phyloP scores from a whole-genome alignment of 1,140 invertebrate species.

The Lordiphosa mommai region DNA sequence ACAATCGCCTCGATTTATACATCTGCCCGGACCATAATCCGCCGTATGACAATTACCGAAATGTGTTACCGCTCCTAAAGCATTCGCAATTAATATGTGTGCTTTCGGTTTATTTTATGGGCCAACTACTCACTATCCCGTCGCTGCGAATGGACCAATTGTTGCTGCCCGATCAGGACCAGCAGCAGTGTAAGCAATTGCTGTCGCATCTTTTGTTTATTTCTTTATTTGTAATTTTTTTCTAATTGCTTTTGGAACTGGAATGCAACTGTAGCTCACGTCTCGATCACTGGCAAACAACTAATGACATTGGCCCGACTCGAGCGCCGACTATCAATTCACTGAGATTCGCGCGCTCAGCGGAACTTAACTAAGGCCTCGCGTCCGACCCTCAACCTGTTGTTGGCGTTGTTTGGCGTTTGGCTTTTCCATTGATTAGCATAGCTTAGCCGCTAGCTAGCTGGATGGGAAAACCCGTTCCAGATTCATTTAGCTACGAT shows the following conservation, averaged over 20 bases:
- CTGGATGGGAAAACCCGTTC: not conserved
- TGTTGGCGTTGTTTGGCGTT: not conserved
- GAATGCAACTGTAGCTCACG: constrained; percentile 11
- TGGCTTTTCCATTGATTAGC: constrained; percentile 31
- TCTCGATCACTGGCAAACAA: constrained; percentile 42
- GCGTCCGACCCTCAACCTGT: constrained; percentile 24
- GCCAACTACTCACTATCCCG: constrained; percentile 16
- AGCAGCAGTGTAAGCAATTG: not conserved
- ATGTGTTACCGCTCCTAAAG: constrained; percentile 26
- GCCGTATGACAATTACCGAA: constrained; percentile 39
- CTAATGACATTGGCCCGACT: constrained; percentile 23
- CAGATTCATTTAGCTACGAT: constrained; percentile 9
- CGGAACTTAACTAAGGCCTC: constrained; percentile 11
- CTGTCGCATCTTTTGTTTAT: not conserved
- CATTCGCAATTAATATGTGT: too few species aligned
- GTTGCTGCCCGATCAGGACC: not conserved
- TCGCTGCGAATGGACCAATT: constrained; percentile 14
- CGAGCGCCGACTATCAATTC: not conserved
- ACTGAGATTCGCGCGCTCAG: constrained; percentile 4
- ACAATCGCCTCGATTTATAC: constrained; percentile 26
- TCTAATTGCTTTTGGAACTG: not conserved
- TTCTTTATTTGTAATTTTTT: not conserved
- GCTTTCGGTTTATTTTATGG: too few species aligned
- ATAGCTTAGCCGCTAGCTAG: not conserved
- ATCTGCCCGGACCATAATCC: constrained; percentile 34